Percentiles rank a stretch among this genome's conserved stretches.
Conservation (phyloP, 2,113 vertebrate genomes). For the Uria aalge region DNA sequence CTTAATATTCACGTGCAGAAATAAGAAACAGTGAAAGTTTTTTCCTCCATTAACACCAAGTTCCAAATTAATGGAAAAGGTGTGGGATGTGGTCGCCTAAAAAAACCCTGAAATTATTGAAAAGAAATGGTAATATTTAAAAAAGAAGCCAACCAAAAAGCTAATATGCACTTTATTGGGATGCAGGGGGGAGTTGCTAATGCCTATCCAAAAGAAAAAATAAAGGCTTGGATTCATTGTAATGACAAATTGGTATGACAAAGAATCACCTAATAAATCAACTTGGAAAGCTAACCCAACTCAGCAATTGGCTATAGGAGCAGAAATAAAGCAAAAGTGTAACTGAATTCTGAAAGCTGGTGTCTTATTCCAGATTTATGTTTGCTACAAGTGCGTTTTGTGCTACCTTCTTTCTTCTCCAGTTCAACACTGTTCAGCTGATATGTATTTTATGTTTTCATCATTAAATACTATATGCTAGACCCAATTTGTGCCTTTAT, state of each 20-base stretch:
- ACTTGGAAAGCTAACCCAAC: not conserved
- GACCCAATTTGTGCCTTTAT: not conserved
- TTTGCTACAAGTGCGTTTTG: not conserved
- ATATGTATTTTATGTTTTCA: not conserved
- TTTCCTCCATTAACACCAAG: not conserved
- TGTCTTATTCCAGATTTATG: not conserved
- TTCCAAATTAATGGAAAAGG: not conserved
- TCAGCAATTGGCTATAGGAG: not conserved
- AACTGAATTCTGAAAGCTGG: not conserved
- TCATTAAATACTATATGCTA: not conserved
- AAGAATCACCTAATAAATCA: not conserved
- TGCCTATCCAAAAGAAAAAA: not conserved
- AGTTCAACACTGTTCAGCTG: not conserved
- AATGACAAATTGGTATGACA: not conserved
- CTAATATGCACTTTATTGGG: not conserved
- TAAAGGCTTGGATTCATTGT: not conserved
- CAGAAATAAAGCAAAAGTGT: not conserved
- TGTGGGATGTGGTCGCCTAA: not conserved
- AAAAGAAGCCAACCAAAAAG: not conserved
- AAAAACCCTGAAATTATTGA: not conserved
- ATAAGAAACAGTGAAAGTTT: not conserved
- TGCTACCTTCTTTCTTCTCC: not conserved
- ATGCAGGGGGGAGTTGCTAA: not conserved
- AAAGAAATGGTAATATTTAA: not conserved
- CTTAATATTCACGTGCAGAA: not conserved